Evolutionary conservation across 2,113 vertebrate genomes (phyloP), one percentile per base, ranked within the genome.

Genomic region (Picathartes gymnocephalus): DNA sequence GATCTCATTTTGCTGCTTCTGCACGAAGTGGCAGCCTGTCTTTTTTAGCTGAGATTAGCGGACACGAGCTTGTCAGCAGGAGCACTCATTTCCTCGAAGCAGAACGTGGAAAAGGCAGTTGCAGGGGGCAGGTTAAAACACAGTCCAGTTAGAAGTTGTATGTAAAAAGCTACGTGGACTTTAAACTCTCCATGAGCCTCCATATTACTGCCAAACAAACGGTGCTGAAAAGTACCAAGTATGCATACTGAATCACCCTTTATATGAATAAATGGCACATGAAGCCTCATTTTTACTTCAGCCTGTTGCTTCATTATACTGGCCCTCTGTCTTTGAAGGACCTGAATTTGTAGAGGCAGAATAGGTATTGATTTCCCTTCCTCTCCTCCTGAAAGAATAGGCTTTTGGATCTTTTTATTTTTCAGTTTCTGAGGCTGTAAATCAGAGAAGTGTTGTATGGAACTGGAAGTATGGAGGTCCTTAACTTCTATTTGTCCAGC

Each of bases 21-120:
- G 3, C 35, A 4, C 1, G 87, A 96, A 83, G 90, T 93, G 96
- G 90, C 88, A 94, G 94, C 74, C 81, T 94, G 92, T 81, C 85
- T 66, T 51, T 86, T 86, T 68, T 39, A 22, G 30, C 93, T 40
- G 62, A 86, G 85, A 68, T 62, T 15, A 81, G 71, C 0, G 0
- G 86, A 53, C 81, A 72, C 0, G 4, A 81, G 71, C 42, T 61
- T 95, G 93, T 87, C 94, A 95, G 81, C 71, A 56, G 84, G 76
- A 80, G 70, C 3, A 0, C 65, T 92, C 30, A 0, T 79, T 91
- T 56, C n/a, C 70, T 71, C 78, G 40, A 42, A 92, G 78, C 54
- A 77, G 91, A 39, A 85, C 0, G 1, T 45, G 58, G 68, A 91
- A 94, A 68, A 81, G 47, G 61, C 81, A 60, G 23, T 86, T 58